Evolutionary conservation across 2,113 vertebrate genomes (phyloP).

Genomic region (Calyptommatus sinebrachiatus): DNA sequence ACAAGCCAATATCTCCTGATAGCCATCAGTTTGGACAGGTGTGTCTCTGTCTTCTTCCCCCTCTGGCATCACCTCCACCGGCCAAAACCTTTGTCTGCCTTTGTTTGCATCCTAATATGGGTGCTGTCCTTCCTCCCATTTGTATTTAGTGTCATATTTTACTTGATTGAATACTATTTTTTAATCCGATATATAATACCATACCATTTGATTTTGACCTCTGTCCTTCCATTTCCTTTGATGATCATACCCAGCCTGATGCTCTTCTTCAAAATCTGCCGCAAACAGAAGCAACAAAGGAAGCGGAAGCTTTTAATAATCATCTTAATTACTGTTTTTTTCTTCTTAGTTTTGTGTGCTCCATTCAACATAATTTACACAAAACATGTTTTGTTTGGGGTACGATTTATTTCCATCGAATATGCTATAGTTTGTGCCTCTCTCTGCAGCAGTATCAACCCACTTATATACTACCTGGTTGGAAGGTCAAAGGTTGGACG

Average conservation of each 20-base stretch:
- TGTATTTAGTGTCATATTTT: not conserved
- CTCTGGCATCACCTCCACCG: not conserved
- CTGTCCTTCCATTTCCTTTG: not conserved
- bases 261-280: not conserved
- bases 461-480: too few relatives aligned
- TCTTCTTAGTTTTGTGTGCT: not conserved
- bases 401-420: too few relatives aligned
- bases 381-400: not conserved
- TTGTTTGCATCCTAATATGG: not conserved
- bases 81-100: not conserved
- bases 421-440: too few relatives aligned
- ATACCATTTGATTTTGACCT: not conserved
- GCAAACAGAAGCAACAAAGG: not conserved
- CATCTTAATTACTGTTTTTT: not conserved
- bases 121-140: not conserved
- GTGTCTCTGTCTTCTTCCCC: not conserved
- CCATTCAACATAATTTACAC: not conserved
- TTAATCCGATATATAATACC: too few relatives aligned
- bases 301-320: not conserved
- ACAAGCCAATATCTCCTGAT: not conserved
- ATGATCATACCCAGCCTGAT: not conserved
- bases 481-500: too few relatives aligned
- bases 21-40: not conserved
- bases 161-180: rapidly evolving
- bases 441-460: too few relatives aligned